Conservation (phyloP, 2,113 vertebrate genomes). For the Fulmarus glacialis region DNA sequence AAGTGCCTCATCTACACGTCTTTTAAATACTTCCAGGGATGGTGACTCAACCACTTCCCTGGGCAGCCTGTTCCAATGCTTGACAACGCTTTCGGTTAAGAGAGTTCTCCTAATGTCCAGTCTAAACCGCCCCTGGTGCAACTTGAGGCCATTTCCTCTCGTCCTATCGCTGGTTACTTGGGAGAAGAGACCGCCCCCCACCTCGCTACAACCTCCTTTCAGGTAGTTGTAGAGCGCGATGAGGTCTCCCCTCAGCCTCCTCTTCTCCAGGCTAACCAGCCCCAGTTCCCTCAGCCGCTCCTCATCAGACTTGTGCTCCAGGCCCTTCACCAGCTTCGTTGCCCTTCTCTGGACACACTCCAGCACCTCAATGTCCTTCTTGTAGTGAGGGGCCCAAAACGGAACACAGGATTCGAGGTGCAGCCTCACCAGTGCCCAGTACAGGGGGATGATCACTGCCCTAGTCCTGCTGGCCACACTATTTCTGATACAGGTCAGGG, state of each 20-base stretch:
- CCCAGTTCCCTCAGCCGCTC: not conserved
- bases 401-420: not conserved
- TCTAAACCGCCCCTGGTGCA: not conserved
- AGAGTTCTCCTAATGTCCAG: not conserved
- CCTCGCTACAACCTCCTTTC: not conserved
- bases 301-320: not conserved
- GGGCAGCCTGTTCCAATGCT: not conserved
- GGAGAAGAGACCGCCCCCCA: accelerated
- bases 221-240: not conserved
- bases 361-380: not conserved
- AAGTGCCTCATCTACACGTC: accelerated
- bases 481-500: not conserved
- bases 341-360: not conserved
- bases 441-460: not conserved
- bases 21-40: not conserved
- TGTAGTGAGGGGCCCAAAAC: not conserved
- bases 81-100: accelerated
- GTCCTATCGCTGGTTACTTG: accelerated
- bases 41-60: too few relatives aligned
- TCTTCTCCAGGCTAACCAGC: not conserved
- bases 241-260: not conserved
- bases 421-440: not conserved
- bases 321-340: not conserved
- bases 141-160: not conserved
- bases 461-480: not conserved